Evolutionary conservation across 2,888 invertebrate species (phyloP), one percentile per base, ranked within the genome.

Genomic region (Willowsia nigromaculata): DNA sequence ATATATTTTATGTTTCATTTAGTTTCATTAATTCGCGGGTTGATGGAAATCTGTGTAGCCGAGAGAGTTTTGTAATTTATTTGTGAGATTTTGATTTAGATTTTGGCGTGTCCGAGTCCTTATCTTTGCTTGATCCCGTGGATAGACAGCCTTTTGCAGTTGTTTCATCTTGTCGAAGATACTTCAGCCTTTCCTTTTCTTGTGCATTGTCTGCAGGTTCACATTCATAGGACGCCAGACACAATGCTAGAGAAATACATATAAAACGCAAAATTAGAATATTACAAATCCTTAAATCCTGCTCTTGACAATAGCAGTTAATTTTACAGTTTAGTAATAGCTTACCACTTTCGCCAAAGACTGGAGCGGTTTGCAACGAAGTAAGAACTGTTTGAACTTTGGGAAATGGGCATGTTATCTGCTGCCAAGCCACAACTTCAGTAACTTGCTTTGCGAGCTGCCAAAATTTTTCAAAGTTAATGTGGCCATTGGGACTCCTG

Each of bases 401-500:
- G 0, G 92, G 92, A 65, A 92, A 92, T 7, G 92, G 91, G 82
- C 92, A 92, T 9, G 89, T 90, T 5, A 94, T 94, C 92, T 94
- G 94, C 93, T 95, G 94, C 95, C 95, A 95, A 13, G 94, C 93
- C 37, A 94, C 93, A 90, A 95, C 94, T 90, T 94, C 94, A 1
- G 94, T 93, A 80, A 95, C 94, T 92, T 94, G 94, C 91, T 94
- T 94, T 9, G 95, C 94, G 68, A 95, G 92, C 92, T 94, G 94
- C 94, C 94, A 94, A 92, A 94, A 94, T 93, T 94, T 95, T 93
- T 94, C 93, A 93, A 94, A 94, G 92, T 95, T 95, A 82, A 95
- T 93, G 90, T 94, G 94, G 15, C 94, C 94, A 92, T 94, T 94
- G 37, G 94, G 93, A 78, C 94, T 93, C 85, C 93, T 93, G 87